Evolutionary conservation across 2,113 vertebrate genomes (phyloP).

Genomic region (Cichladusa arquata): DNA sequence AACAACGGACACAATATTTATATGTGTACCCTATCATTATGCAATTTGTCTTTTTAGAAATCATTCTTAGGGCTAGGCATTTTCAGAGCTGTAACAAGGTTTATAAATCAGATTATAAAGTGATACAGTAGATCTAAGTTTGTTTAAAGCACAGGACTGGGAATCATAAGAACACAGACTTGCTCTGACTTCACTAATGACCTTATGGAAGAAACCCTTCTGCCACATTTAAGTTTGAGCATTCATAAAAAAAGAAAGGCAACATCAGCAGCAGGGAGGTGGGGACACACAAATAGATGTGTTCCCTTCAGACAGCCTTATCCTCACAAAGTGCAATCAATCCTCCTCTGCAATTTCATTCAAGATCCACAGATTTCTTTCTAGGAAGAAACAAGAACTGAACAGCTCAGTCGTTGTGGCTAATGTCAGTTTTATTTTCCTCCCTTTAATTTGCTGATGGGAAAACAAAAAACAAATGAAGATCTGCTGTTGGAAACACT

Average conservation of each 20-base stretch:
- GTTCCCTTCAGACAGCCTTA: background rate
- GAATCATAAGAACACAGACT: background rate
- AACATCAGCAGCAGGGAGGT: background rate
- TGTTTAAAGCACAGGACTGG: background rate
- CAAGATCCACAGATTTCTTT: background rate
- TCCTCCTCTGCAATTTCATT: background rate
- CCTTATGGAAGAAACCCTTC: background rate
- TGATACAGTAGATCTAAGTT: background rate
- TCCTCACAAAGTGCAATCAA: background rate
- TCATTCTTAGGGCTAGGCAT: background rate
- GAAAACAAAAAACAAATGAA: background rate
- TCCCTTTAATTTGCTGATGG: background rate
- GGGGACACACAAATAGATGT: background rate
- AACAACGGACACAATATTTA: background rate
- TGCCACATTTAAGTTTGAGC: background rate
- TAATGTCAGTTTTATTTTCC: background rate
- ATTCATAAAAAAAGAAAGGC: background rate
- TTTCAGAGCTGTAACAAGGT: background rate
- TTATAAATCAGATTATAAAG: background rate
- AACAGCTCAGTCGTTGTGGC: background rate
- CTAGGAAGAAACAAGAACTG: background rate
- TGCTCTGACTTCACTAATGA: background rate
- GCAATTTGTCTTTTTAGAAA: constrained; percentile 23
- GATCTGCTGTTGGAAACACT: background rate
- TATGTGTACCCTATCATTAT: background rate